Evolutionary conservation across 92 coral and sea anemone species (phyloP).

Genomic region (Porites evermanni): DNA sequence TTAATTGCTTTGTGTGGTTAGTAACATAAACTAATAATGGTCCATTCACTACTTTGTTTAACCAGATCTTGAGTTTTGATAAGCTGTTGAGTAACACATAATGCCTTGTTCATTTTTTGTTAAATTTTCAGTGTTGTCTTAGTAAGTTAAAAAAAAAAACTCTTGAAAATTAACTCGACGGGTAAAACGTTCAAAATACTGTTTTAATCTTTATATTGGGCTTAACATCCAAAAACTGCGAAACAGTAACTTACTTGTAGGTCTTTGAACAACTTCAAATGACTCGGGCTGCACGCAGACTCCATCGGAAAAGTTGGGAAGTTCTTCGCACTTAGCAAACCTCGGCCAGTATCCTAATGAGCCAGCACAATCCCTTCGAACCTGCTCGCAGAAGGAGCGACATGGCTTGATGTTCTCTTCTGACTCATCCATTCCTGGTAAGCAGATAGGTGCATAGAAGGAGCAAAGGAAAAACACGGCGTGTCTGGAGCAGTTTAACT

Average conservation of each 20-base stretch:
- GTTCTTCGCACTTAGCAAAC: conserved; percentile 9
- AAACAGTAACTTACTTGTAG: conserved; percentile 14
- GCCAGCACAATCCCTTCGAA: conserved; percentile 10
- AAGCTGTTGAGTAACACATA: too few species aligned
- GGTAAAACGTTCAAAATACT: too few species aligned
- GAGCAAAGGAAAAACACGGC: conserved; percentile 38
- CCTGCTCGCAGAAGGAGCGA: conserved; percentile 29
- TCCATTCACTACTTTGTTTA: too few species aligned
- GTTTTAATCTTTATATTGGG: too few species aligned
- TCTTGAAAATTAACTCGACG: too few species aligned
- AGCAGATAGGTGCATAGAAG: conserved; percentile 23
- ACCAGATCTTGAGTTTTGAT: too few species aligned
- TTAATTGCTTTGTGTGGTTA: neutral
- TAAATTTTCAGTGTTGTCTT: too few species aligned
- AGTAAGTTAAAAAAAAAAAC: too few species aligned
- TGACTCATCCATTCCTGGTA: conserved; percentile 25
- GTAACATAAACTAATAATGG: neutral
- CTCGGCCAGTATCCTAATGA: neutral
- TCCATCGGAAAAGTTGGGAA: conserved; percentile 10
- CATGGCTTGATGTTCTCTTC: conserved; percentile 22
- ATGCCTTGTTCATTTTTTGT: too few species aligned
- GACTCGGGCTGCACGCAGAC: conserved; percentile 39
- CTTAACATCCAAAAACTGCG: neutral
- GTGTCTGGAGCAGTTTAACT: conserved; percentile 34
- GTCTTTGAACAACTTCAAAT: neutral